Evolutionary conservation across 2,113 vertebrate species (phyloP).

Genomic region (Bubo bubo): DNA sequence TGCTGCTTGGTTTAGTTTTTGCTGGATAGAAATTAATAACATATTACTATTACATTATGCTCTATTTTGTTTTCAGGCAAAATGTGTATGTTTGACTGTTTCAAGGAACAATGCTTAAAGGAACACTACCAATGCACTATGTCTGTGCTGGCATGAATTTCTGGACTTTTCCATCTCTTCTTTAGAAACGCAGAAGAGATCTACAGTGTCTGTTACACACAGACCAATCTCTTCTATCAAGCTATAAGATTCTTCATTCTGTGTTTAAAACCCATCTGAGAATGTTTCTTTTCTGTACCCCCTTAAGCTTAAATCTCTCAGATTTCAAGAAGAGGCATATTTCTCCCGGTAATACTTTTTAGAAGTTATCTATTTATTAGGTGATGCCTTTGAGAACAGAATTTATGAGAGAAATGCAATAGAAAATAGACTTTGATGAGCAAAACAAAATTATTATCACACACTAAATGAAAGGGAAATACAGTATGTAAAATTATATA

Average conservation of each 20-base stretch:
- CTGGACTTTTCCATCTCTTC: neutral
- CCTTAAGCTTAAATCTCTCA: neutral
- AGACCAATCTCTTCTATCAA: neutral
- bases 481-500: neutral
- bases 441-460: neutral
- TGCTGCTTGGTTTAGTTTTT: neutral
- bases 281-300: neutral
- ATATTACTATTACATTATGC: neutral
- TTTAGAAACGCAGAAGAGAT: neutral
- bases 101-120: neutral
- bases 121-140: neutral
- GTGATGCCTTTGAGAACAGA: neutral
- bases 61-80: neutral
- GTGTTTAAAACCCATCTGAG: neutral
- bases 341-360: neutral
- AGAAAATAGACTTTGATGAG: neutral
- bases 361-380: neutral
- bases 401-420: neutral
- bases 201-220: neutral
- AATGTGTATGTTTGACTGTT: neutral
- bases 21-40: neutral
- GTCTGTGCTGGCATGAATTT: neutral
- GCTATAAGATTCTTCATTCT: neutral
- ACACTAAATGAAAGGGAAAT: neutral
- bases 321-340: neutral